Conservation (phyloP, 2,797 vertebrate genomes). For the Aplochiton taeniatus region DNA sequence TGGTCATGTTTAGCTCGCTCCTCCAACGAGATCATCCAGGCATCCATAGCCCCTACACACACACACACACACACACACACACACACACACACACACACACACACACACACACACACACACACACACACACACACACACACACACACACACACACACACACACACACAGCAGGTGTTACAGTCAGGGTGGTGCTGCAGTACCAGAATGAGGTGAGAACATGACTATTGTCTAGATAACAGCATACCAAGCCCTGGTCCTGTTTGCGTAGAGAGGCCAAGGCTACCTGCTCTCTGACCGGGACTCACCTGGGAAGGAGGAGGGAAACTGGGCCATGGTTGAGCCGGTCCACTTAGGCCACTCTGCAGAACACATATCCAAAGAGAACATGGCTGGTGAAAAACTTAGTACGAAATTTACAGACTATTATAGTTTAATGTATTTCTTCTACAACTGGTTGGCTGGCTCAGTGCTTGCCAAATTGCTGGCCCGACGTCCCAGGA, state of each 20-base stretch:
- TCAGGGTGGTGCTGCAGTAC: background rate
- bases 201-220: slow-evolving; percentile 1
- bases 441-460: too few species aligned
- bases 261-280: too few species aligned
- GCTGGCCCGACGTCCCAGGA: too few species aligned
- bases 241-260: too few species aligned
- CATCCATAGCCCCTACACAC: slow-evolving; percentile 84
- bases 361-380: slow-evolving; percentile 75
- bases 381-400: background rate
- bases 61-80: slow-evolving; percentile 21
- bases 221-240: too few species aligned
- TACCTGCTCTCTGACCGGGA: too few species aligned
- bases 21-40: slow-evolving; percentile 94
- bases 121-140: slow-evolving; percentile 12
- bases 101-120: slow-evolving; percentile 17
- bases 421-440: too few species aligned
- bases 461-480: too few species aligned
- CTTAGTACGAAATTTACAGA: too few species aligned
- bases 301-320: slow-evolving; percentile 93
- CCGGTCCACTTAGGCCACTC: slow-evolving; percentile 73
- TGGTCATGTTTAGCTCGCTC: slow-evolving; percentile 98
- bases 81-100: slow-evolving; percentile 21
- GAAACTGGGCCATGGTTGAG: slow-evolving; percentile 98
- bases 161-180: slow-evolving; percentile 1
- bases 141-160: slow-evolving; percentile 13